Evolutionary conservation across 1,140 invertebrate genomes (phyloP), one percentile per base, ranked within the genome.

Genomic region (Rhagoletis pomonella): DNA sequence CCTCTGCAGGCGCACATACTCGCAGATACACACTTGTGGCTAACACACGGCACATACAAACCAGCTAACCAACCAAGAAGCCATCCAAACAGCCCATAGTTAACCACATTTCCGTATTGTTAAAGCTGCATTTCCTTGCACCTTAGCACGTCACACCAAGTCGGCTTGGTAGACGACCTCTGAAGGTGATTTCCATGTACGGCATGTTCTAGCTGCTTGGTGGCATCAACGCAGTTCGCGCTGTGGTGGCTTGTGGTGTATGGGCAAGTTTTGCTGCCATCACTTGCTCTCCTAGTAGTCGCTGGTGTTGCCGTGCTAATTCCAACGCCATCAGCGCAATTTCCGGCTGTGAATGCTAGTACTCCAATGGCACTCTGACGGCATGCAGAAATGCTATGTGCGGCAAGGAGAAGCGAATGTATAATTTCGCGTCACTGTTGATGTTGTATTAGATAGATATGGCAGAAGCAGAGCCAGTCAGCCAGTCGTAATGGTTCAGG

Each of bases 41-140:
- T 29, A 81, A n/a, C 73, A 19, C 9, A 9, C 73, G 73, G 47
- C n/a, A 5, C 29, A 29, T 81, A 47, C 19, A 17, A 81, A 42
- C 47, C 44, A 55, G 3, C 29, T 10, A 55, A 47, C 19, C 50
- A 81, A 42, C 47, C 44, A 55, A 55, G 5, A 10, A 55, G n/a
- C 73, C 73, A 9, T 5, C 73, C 47, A 81, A 81, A 5, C 73
- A 81, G 5, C 73, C 73, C 50, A 55, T 81, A 81, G 17, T 81
- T 81, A 81, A 55, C 73, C 73, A 81, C 73, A 81, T 81, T 81
- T 81, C 73, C 73, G 73, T 81, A 81, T 81, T 81, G 73, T 81
- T 81, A 81, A 81, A 47, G 73, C 44, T 81, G 73, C 47, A 81
- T 81, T 81, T 81, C 73, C 73, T 50, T 19, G 47, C 73, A 81